phyloP scores from a whole-genome alignment of 2,888 invertebrate species.

The Stenodema calcarata region DNA sequence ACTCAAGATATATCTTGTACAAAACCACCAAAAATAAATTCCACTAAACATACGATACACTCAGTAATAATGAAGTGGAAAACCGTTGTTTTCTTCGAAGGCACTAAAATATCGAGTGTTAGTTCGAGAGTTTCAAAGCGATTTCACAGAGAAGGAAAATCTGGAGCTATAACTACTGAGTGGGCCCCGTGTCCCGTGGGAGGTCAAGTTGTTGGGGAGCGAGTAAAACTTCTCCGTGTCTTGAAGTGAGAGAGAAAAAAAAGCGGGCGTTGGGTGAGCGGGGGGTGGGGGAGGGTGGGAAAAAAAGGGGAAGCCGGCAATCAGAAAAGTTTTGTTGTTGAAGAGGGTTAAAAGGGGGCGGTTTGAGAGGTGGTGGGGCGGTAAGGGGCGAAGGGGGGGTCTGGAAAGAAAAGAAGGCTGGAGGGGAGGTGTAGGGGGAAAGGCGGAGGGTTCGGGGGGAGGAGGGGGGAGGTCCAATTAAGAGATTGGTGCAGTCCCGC shows the following conservation, averaged over 20 bases:
- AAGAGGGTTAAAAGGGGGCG: background rate
- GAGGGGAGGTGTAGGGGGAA: background rate
- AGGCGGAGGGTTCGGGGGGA: background rate
- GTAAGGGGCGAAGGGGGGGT: background rate
- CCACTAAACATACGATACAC: no score
- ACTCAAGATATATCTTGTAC: no score
- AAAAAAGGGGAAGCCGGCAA: constrained; percentile 18
- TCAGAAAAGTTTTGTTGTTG: constrained; percentile 45
- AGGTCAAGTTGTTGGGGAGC: constrained; percentile 14
- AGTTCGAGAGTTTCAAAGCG: background rate
- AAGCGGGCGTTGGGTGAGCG: background rate
- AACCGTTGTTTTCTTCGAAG: no score
- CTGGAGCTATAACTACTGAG: background rate
- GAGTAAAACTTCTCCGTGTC: constrained; percentile 2
- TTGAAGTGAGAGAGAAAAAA: no score
- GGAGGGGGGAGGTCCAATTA: constrained; percentile 28
- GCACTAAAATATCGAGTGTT: background rate
- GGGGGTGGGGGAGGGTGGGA: background rate
- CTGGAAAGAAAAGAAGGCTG: background rate
- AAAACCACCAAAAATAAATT: no score
- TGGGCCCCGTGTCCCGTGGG: background rate
- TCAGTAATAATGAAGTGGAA: no score
- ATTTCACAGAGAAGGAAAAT: background rate
- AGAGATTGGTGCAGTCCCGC: constrained; percentile 46
- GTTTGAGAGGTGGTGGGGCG: no score